These are phyloP conservation scores for Meliscaeva auricollis DNA, from an alignment of 2,888 invertebrate genomes.

Conservation along the genomic window DNA sequence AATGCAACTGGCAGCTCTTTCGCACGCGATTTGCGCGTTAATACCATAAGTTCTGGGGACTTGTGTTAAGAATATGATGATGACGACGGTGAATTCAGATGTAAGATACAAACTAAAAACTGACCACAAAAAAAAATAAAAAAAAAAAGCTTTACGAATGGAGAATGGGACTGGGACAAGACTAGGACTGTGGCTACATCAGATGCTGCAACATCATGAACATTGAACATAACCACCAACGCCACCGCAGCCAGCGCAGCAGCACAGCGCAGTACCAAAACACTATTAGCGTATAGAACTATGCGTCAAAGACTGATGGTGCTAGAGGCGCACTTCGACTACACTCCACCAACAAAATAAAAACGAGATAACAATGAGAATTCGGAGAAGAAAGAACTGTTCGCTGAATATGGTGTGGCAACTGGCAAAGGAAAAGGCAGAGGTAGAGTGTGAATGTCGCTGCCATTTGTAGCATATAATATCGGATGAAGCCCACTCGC, in stretches of 20 bases:
- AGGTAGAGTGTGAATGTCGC: conserved; percentile 59
- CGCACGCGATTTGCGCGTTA: conserved; percentile 63
- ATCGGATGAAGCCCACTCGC: conserved; percentile 68
- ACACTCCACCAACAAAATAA: conserved; percentile 51
- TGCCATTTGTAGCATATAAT: conserved; percentile 59
- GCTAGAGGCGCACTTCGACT: conserved; percentile 66
- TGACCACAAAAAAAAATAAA: conserved; percentile 67
- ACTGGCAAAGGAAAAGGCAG: conserved; percentile 28
- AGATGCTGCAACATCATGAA: conserved; percentile 48
- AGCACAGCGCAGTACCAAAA: conserved; percentile 19
- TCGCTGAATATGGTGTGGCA: conserved; percentile 52
- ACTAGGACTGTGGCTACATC: conserved; percentile 36
- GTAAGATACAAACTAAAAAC: conserved; percentile 45
- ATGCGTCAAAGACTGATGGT: conserved; percentile 63
- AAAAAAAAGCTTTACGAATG: conserved; percentile 42
- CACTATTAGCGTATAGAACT: conserved; percentile 51
- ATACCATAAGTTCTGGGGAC: conserved; percentile 59
- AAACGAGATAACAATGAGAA: conserved; percentile 63
- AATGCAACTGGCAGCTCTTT: conserved; percentile 69
- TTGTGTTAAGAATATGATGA: conserved; percentile 14
- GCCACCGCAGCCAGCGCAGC: conserved; percentile 56
- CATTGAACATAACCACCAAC: conserved; percentile 67
- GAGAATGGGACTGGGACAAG: conserved; percentile 17
- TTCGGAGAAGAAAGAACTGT: conserved; percentile 68
- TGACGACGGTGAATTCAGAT: conserved; percentile 28